A percentile compares a stretch with the other conserved stretches of the same genome.
Evolutionary conservation across 1,140 invertebrate species (phyloP).

Genomic region (Ganaspis sp.): DNA sequence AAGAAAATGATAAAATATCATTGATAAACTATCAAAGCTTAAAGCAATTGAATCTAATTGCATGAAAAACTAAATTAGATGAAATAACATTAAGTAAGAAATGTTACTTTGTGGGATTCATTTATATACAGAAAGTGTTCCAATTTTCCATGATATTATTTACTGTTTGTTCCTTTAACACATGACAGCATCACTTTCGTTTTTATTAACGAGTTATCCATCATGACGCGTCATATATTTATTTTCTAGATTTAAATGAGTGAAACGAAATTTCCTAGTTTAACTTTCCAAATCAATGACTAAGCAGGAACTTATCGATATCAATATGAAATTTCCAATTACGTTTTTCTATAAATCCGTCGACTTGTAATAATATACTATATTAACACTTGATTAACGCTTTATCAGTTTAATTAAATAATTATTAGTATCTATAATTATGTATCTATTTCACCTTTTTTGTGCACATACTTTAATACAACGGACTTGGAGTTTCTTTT

Average conservation of each 20-base stretch:
- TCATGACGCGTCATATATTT: not conserved
- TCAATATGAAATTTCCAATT: not conserved
- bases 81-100: no score
- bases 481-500: no score
- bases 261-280: not conserved
- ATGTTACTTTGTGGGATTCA: not conserved
- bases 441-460: no score
- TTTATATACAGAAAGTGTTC: not conserved
- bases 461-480: no score
- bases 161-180: not conserved
- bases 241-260: not conserved
- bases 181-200: constrained; percentile 20
- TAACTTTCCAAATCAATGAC: constrained; percentile 11
- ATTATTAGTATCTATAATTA: no score
- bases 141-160: not conserved
- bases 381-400: no score
- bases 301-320: constrained; percentile 1
- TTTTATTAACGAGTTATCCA: constrained; percentile 5
- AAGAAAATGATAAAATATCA: no score
- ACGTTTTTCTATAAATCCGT: not conserved
- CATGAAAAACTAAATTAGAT: no score
- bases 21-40: no score
- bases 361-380: no score
- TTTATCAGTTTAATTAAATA: no score
- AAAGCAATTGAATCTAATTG: no score